These are phyloP conservation scores for Cichlasoma orientale DNA, from an alignment of 2,797 vertebrate genomes.

Conservation along the genomic window DNA sequence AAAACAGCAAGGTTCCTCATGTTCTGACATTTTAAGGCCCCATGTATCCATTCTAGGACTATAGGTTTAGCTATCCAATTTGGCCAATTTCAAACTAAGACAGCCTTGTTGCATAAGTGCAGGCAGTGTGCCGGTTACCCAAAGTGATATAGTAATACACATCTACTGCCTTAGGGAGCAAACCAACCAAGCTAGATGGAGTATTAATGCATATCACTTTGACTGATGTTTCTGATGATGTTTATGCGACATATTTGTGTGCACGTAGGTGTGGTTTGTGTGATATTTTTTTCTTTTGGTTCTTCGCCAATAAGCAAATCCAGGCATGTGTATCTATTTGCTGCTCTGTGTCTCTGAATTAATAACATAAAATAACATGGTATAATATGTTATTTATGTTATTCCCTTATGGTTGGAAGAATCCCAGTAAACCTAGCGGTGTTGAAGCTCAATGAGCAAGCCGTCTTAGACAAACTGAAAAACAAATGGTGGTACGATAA, in stretches of 20 bases:
- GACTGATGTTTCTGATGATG: conserved; percentile 81
- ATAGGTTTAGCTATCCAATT: conserved; percentile 8
- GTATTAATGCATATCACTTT: conserved; percentile 96
- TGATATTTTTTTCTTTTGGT: conserved; percentile 61
- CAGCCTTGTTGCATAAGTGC: conserved; percentile 54
- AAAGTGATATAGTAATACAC: conserved; percentile 98
- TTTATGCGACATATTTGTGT: conserved; percentile 59
- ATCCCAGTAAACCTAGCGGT: conserved; percentile 99
- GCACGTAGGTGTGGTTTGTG: conserved; percentile 74
- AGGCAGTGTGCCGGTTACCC: conserved; percentile 94
- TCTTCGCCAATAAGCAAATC: conserved; percentile 43
- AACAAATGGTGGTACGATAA: conserved; percentile 99
- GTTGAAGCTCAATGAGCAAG: conserved; percentile 99
- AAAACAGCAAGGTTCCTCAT: conserved; percentile 11
- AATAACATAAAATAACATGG: conserved; percentile 99
- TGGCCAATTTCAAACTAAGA: conserved; percentile 4
- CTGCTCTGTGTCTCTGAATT: conserved; percentile 81
- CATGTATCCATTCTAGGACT: not conserved
- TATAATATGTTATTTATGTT: conserved; percentile 99
- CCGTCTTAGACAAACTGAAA: conserved; percentile 99
- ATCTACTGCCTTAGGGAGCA: conserved; percentile 88
- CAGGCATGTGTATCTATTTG: conserved; percentile 66
- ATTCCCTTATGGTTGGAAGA: conserved; percentile 96
- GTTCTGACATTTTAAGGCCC: not conserved
- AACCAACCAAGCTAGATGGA: conserved; percentile 88